Conservation (phyloP, 1,140 invertebrate species). For the Centruroides vittatus region DNA sequence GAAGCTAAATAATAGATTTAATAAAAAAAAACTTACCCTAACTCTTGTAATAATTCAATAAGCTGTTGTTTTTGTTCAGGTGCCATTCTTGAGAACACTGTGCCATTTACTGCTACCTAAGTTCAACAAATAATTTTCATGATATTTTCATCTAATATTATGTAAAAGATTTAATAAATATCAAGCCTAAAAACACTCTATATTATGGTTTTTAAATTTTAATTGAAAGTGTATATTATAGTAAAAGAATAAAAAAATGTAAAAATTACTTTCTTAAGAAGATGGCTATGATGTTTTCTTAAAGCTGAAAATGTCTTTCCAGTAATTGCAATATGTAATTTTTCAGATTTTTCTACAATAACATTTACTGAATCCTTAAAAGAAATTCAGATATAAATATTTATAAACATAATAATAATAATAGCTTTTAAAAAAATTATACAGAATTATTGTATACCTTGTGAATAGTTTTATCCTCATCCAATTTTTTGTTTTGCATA, state of each 20-base stretch:
- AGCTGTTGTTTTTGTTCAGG: conserved; percentile 91
- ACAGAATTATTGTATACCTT: neutral
- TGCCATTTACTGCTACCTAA: conserved; percentile 39
- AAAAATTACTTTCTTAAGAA: conserved; percentile 53
- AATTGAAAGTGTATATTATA: too few species aligned
- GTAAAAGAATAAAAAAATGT: too few species aligned
- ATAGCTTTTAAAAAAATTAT: neutral
- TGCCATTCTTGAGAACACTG: conserved; percentile 89
- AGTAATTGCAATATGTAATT: conserved; percentile 57
- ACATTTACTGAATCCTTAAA: neutral
- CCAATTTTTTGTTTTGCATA: neutral
- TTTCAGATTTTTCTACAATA: conserved; percentile 20
- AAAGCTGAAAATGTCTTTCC: conserved; percentile 60
- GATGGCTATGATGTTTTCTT: conserved; percentile 50
- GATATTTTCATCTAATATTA: too few species aligned
- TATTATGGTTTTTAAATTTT: too few species aligned
- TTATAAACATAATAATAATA: neutral
- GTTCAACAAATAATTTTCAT: neutral
- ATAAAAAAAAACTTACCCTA: conserved; percentile 36
- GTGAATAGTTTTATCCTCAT: neutral
- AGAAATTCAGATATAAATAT: neutral
- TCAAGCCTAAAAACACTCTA: too few species aligned
- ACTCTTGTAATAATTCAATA: conserved; percentile 58
- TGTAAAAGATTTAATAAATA: too few species aligned
- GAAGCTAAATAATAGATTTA: neutral